Conservation (phyloP, 2,888 invertebrate species). For the Meiosimyza platycephala region DNA sequence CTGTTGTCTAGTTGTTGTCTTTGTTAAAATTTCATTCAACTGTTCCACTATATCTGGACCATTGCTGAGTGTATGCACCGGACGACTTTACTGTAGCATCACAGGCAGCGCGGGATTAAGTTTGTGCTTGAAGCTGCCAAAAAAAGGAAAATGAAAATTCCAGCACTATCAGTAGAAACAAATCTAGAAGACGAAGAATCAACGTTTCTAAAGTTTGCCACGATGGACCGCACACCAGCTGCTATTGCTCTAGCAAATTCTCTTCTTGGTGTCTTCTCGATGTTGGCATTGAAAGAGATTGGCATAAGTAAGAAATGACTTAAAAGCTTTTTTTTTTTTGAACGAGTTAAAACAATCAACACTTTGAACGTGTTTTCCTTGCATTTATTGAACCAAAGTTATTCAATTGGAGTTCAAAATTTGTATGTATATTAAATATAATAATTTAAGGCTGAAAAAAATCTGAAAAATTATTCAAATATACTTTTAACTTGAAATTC, state of each 20-base stretch:
- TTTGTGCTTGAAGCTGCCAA: not conserved
- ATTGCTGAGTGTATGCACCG: not conserved
- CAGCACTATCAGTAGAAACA: conserved; percentile 4
- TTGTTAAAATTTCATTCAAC: conserved; percentile 23
- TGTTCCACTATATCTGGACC: not conserved
- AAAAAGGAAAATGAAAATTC: conserved; percentile 13
- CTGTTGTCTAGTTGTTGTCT: conserved; percentile 5
- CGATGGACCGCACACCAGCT: conserved; percentile 23
- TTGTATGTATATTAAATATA: too few species aligned
- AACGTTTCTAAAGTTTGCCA: not conserved
- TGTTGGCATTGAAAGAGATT: conserved; percentile 24
- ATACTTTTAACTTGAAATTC: too few species aligned
- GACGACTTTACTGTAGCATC: conserved; percentile 9
- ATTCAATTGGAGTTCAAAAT: too few species aligned
- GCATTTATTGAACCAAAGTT: too few species aligned
- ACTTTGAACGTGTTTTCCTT: conserved; percentile 1
- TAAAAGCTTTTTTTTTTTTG: not conserved
- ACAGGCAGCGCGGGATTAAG: conserved; percentile 16
- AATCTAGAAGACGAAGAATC: not conserved
- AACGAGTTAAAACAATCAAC: conserved; percentile 32
- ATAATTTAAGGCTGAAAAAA: too few species aligned
- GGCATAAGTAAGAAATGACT: conserved; percentile 19
- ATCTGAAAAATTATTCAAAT: too few species aligned
- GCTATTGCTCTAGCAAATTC: conserved; percentile 15
- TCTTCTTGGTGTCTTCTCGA: conserved; percentile 6